Conservation (phyloP, 2,888 invertebrate species). For the Altica lythri region DNA sequence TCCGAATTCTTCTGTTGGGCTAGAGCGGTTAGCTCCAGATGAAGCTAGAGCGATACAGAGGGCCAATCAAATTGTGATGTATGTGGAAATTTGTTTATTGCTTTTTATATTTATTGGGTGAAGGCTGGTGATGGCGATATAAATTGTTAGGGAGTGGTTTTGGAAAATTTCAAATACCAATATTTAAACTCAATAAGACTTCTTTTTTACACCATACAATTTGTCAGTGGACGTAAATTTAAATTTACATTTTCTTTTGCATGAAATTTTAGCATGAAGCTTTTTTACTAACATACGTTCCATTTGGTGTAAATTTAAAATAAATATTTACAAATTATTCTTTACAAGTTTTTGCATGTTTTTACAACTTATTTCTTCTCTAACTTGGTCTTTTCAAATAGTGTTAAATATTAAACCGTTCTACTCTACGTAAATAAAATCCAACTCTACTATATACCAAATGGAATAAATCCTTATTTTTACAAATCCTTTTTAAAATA, state of each 20-base stretch:
- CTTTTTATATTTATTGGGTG: not conserved
- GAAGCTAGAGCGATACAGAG: conserved; percentile 82
- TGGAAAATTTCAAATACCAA: no score
- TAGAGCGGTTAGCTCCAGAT: conserved; percentile 70
- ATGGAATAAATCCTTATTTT: not conserved
- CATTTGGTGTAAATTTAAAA: no score
- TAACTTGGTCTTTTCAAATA: no score
- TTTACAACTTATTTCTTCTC: no score
- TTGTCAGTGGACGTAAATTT: no score
- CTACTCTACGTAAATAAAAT: no score
- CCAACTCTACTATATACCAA: no score
- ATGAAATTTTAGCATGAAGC: not conserved
- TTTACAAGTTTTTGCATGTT: no score
- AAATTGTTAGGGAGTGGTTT: not conserved
- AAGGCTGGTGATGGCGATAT: not conserved
- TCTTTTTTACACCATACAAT: no score
- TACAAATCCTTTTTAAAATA: not conserved
- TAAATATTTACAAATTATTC: no score
- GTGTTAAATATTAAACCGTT: no score
- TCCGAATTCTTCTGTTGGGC: conserved; percentile 57
- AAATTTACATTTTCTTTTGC: not conserved
- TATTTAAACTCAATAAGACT: no score
- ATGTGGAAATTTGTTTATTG: conserved; percentile 57
- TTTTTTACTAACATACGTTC: not conserved
- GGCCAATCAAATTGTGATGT: conserved; percentile 87